Evolutionary conservation across 2,113 vertebrate genomes (phyloP).

Genomic region (rat (Rattus norvegicus)): GRCr8 NC_086022.1:34304001-34304500

Average conservation of each 20-base stretch:
- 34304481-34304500: slow-evolving; percentile 71
- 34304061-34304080: not conserved
- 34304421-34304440: slow-evolving; percentile 73
- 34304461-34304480: slow-evolving; percentile 71
- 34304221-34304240: slow-evolving; percentile 93
- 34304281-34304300: slow-evolving; percentile 79
- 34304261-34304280: slow-evolving; percentile 92
- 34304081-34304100: not conserved
- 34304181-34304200: slow-evolving; percentile 93
- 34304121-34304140: slow-evolving; percentile 65
- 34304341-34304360: slow-evolving; percentile 70
- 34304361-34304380: slow-evolving; percentile 75
- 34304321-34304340: slow-evolving; percentile 61
- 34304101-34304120: not conserved
- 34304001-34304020: not conserved
- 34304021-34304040: not conserved
- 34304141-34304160: slow-evolving; percentile 96
- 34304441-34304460: slow-evolving; percentile 76
- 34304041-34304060: not conserved
- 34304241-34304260: slow-evolving; percentile 87
- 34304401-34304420: slow-evolving; percentile 65
- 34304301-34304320: slow-evolving; percentile 67
- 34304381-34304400: slow-evolving; percentile 74
- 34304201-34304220: slow-evolving; percentile 92
- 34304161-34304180: slow-evolving; percentile 91